These are phyloP conservation scores for Gallinago nigripennis DNA, from an alignment of 2,797 vertebrate genomes.

Conservation along the genomic window DNA sequence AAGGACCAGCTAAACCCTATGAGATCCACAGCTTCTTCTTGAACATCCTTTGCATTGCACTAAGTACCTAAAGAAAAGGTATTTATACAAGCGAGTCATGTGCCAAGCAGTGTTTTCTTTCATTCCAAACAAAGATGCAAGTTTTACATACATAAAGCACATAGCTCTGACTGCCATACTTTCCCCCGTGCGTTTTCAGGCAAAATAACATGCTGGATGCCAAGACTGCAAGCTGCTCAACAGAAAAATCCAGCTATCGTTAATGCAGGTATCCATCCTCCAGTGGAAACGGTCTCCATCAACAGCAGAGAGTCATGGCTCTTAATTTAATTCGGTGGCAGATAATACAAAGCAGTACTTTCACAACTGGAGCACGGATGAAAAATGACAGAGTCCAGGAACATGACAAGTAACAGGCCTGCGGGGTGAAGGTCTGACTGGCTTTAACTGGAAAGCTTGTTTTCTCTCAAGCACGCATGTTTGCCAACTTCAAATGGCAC, in stretches of 20 bases:
- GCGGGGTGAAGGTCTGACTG: neutral
- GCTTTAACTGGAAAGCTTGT: conserved; percentile 38
- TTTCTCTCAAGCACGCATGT: neutral
- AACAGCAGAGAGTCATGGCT: neutral
- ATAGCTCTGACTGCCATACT: neutral
- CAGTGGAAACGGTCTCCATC: neutral
- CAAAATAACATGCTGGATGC: neutral
- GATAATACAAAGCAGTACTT: conserved; percentile 18
- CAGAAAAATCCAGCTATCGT: neutral
- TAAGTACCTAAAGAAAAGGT: neutral
- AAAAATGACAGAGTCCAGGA: conserved; percentile 26
- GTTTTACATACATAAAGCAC: neutral
- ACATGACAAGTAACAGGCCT: conserved; percentile 20
- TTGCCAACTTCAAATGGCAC: conserved; percentile 49
- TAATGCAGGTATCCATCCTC: neutral
- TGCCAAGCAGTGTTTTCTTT: neutral
- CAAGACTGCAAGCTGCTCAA: neutral
- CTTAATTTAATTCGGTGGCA: neutral
- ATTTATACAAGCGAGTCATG: neutral
- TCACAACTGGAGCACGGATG: neutral
- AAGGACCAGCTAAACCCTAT: neutral
- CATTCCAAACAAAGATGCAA: accelerated
- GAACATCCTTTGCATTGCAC: neutral
- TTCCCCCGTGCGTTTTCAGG: neutral
- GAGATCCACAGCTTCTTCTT: neutral